A percentile compares a stretch with the other conserved stretches of the same genome.
Conservation (phyloP, 2,888 invertebrate genomes). For the Unio pictorum region DNA sequence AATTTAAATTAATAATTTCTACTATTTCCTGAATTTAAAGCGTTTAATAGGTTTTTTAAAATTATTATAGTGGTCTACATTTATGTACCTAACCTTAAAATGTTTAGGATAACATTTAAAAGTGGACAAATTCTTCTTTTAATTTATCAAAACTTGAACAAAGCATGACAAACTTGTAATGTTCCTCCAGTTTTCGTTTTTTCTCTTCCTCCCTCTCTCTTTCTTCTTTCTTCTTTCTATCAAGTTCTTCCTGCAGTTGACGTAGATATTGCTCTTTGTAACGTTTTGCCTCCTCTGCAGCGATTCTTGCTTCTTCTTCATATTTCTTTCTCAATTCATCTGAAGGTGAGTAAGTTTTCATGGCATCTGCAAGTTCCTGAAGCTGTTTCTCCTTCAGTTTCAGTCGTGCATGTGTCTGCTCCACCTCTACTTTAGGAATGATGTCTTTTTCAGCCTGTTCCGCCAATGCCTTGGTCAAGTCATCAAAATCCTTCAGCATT, state of each 20-base stretch:
- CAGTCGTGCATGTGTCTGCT: constrained; percentile 58
- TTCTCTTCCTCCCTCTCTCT: constrained; percentile 55
- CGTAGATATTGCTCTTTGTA: constrained; percentile 51
- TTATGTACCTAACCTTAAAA: too few relatives aligned
- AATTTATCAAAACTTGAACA: neutral
- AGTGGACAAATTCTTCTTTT: neutral
- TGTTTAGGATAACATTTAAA: too few relatives aligned
- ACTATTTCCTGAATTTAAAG: too few relatives aligned
- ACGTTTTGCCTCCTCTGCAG: constrained; percentile 46
- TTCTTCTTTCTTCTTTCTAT: constrained; percentile 52
- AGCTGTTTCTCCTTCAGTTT: constrained; percentile 66
- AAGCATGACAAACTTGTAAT: constrained; percentile 45
- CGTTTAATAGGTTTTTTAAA: too few relatives aligned
- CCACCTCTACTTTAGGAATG: constrained; percentile 52
- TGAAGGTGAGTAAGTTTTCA: constrained; percentile 57
- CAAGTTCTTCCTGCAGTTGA: constrained; percentile 59
- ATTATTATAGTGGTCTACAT: too few relatives aligned
- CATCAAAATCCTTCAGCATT: constrained; percentile 62
- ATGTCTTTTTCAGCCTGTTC: constrained; percentile 55
- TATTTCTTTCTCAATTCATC: constrained; percentile 61
- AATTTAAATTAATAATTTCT: too few relatives aligned
- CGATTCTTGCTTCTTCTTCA: constrained; percentile 53
- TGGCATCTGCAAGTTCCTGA: constrained; percentile 62
- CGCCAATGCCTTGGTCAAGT: constrained; percentile 53
- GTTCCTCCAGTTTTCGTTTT: constrained; percentile 48